Percentiles rank a stretch among this genome's conserved stretches.
Conservation (phyloP, 92 coral and sea anemone species). For the Hydrozoanthus gracilis region DNA sequence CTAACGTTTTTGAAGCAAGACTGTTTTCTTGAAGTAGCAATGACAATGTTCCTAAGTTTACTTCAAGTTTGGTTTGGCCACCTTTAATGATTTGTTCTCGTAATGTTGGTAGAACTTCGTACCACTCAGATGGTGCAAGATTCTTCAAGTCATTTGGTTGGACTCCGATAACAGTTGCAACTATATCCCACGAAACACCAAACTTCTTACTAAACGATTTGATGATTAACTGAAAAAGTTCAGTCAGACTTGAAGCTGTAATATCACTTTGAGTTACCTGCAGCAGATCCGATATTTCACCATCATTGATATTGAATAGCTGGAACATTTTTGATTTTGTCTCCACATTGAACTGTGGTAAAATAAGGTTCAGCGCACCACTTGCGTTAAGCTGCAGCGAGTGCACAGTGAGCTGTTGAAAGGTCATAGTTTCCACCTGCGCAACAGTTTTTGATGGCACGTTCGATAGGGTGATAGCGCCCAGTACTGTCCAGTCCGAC, state of each 20-base stretch:
- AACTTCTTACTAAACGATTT: conserved; percentile 18
- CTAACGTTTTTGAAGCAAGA: conserved; percentile 46
- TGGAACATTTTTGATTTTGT: conserved; percentile 47
- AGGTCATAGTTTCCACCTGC: conserved; percentile 35
- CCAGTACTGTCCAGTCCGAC: conserved; percentile 61
- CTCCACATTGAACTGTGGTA: conserved; percentile 2
- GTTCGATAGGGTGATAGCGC: conserved; percentile 9
- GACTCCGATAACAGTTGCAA: conserved; percentile 30
- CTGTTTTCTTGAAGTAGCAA: conserved; percentile 43
- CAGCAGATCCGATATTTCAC: conserved; percentile 48
- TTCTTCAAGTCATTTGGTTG: conserved; percentile 25
- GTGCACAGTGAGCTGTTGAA: background rate
- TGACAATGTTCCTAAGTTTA: conserved; percentile 46
- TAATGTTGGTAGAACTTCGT: conserved; percentile 64
- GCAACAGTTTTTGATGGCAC: conserved; percentile 36
- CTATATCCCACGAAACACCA: conserved; percentile 7
- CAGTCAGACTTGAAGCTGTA: background rate
- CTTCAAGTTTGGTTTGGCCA: conserved; percentile 61
- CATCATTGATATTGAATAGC: conserved; percentile 52
- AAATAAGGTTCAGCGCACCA: background rate
- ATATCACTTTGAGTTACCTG: conserved; percentile 31
- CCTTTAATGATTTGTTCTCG: conserved; percentile 59
- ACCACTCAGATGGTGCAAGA: conserved; percentile 79
- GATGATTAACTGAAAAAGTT: conserved; percentile 24
- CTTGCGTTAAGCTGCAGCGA: conserved; percentile 21